A percentile compares a stretch with the other conserved stretches of the same genome.
These are phyloP conservation scores for Nomia melanderi DNA, from an alignment of 1,140 invertebrate genomes.

Conservation along the genomic window DNA sequence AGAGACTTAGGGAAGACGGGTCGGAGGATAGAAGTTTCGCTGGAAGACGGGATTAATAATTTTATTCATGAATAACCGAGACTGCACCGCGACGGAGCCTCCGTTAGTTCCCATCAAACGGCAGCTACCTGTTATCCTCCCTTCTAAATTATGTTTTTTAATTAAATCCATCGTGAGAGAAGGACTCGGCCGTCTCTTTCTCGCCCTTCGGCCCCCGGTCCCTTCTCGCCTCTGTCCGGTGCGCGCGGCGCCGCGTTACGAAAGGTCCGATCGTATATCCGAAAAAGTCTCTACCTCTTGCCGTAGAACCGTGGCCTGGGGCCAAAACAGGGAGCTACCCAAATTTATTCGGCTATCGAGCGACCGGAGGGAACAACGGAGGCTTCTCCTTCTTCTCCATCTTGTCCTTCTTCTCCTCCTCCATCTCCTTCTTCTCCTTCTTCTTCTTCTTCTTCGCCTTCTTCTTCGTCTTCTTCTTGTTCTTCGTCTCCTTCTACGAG, in stretches of 20 bases:
- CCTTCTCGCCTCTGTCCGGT: constrained; percentile 31
- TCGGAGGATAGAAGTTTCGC: constrained; percentile 55
- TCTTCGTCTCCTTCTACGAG: constrained; percentile 19
- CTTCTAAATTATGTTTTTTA: constrained; percentile 82
- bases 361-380: constrained; percentile 57
- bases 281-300: constrained; percentile 65
- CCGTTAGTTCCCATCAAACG: constrained; percentile 77
- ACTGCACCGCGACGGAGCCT: constrained; percentile 60
- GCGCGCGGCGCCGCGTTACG: constrained; percentile 59
- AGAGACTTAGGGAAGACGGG: background rate
- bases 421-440: too few species aligned
- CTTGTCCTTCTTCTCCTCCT: constrained; percentile 5
- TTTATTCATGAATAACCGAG: constrained; percentile 81
- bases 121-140: constrained; percentile 79
- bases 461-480: constrained; percentile 53
- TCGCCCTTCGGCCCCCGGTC: constrained; percentile 4
- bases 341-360: constrained; percentile 78
- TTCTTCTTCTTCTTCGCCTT: constrained; percentile 35
- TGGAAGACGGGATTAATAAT: constrained; percentile 78
- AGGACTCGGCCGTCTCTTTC: constrained; percentile 51
- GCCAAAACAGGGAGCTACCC: constrained; percentile 80
- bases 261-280: constrained; percentile 62
- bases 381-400: constrained; percentile 43
- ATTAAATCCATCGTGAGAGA: constrained; percentile 78
- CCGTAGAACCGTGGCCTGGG: constrained; percentile 65